Evolutionary conservation across 1,140 invertebrate species (phyloP).

Genomic region (Brachionus koreanus): DNA sequence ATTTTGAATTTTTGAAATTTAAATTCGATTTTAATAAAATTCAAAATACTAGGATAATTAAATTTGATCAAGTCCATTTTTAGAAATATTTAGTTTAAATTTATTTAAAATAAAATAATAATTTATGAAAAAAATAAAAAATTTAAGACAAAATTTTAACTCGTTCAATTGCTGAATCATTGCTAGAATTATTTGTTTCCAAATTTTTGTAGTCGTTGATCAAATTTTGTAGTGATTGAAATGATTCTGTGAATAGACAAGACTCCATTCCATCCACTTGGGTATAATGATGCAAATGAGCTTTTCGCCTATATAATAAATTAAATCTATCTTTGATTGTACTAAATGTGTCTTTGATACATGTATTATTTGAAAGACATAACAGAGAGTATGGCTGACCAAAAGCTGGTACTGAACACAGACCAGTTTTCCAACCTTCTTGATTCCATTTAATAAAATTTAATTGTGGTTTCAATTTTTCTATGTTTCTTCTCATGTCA

Average conservation of each 20-base stretch:
- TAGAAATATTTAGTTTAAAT: conserved; percentile 1
- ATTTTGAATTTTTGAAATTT: not conserved
- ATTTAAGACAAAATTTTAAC: conserved; percentile 9
- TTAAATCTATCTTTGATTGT: conserved; percentile 56
- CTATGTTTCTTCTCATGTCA: conserved; percentile 59
- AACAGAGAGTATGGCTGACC: conserved; percentile 57
- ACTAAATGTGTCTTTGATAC: conserved; percentile 54
- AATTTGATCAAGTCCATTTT: not conserved
- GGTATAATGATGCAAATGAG: conserved; percentile 48
- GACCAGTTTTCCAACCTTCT: conserved; percentile 61
- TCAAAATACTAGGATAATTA: not conserved
- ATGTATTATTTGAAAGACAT: conserved; percentile 59
- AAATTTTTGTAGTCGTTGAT: conserved; percentile 54
- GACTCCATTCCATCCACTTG: conserved; percentile 57
- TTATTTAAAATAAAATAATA: not conserved
- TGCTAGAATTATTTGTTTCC: conserved; percentile 45
- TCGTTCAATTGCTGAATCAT: not conserved
- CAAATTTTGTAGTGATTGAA: conserved; percentile 52
- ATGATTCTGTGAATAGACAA: conserved; percentile 52
- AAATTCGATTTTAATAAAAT: too few species aligned
- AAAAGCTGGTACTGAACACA: conserved; percentile 58
- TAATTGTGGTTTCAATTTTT: conserved; percentile 55
- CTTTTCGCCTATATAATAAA: conserved; percentile 58
- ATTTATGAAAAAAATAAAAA: not conserved
- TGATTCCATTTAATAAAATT: conserved; percentile 60